Conservation (phyloP, 2,797 vertebrate genomes). For the Sitta carolinensis region DNA sequence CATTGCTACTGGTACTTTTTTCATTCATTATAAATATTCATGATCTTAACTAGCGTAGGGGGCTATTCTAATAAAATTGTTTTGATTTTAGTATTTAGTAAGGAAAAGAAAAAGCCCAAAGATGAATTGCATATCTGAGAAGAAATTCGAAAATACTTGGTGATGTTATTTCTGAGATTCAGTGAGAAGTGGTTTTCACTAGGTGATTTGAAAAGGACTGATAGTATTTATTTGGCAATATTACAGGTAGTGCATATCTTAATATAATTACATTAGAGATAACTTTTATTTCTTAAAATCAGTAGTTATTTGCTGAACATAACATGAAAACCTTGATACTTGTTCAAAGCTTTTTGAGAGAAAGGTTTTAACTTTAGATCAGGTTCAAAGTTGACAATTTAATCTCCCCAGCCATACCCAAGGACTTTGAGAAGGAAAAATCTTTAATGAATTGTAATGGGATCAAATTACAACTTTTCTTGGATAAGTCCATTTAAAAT, state of each 20-base stretch:
- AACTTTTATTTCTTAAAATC: not conserved
- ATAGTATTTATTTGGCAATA: not conserved
- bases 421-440: not conserved
- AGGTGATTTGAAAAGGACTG: not conserved
- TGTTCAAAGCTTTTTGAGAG: not conserved
- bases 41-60: not conserved
- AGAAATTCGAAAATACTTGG: not conserved
- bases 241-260: not conserved
- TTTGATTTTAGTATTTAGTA: not conserved
- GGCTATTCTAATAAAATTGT: not conserved
- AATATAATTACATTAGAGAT: not conserved
- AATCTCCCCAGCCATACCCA: not conserved
- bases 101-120: not conserved
- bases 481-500: not conserved
- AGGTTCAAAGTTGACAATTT: not conserved
- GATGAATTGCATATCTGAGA: not conserved
- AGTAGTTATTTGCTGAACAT: not conserved
- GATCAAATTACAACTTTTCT: not conserved
- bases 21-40: not conserved
- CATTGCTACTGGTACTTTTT: not conserved
- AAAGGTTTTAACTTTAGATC: not conserved
- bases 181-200: not conserved
- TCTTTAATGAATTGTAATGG: not conserved
- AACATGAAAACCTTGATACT: not conserved
- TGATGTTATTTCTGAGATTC: not conserved